Conservation (phyloP, 2,888 invertebrate genomes). For the Ophioninae sp. region DNA sequence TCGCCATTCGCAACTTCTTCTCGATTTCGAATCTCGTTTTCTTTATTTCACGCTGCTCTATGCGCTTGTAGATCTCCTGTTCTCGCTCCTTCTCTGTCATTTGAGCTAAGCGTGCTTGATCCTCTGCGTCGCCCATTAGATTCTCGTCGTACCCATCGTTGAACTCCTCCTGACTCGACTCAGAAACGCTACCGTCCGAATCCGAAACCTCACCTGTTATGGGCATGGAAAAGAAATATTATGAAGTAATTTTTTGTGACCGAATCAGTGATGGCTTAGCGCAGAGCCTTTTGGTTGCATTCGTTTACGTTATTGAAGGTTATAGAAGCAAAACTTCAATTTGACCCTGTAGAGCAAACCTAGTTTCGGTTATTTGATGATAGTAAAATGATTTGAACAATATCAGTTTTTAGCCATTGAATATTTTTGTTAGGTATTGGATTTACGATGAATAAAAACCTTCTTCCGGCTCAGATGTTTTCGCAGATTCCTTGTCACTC, state of each 20-base stretch:
- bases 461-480: slow-evolving; percentile 91
- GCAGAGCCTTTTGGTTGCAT: too few species aligned
- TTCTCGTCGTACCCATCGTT: slow-evolving; percentile 98
- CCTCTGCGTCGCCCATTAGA: slow-evolving; percentile 98
- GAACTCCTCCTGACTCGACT: slow-evolving; percentile 92
- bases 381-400: too few species aligned
- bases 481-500: slow-evolving; percentile 82
- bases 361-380: too few species aligned
- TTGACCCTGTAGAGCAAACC: too few species aligned
- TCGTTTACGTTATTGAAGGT: too few species aligned
- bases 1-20: slow-evolving; percentile 93
- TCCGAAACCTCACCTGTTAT: slow-evolving; percentile 90
- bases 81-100: slow-evolving; percentile 99
- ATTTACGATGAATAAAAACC: slow-evolving; percentile 80
- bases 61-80: slow-evolving; percentile 97
- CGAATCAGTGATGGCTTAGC: neutral
- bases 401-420: too few species aligned
- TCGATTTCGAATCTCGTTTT: slow-evolving; percentile 98
- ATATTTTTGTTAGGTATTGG: too few species aligned
- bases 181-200: slow-evolving; percentile 84
- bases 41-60: slow-evolving; percentile 96
- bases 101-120: slow-evolving; percentile 92
- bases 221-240: neutral
- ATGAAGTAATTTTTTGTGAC: neutral
- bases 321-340: too few species aligned